Evolutionary conservation across 1,140 invertebrate genomes (phyloP).

Genomic region (Formica selysi): DNA sequence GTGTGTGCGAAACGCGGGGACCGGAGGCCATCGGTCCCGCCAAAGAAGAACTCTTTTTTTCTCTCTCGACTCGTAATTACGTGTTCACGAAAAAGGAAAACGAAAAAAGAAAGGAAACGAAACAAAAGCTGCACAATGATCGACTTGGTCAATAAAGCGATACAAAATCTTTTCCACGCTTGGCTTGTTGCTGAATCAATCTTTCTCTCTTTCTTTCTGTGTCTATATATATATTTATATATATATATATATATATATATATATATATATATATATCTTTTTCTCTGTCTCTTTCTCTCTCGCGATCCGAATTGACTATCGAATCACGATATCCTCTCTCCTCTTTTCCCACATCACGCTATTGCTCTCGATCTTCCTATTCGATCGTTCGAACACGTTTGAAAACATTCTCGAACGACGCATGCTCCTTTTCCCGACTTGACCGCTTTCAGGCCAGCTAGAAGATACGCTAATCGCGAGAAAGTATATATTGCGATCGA

Average conservation of each 20-base stretch:
- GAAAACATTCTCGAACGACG: background rate
- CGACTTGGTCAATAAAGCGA: slow-evolving; percentile 64
- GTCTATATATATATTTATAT: background rate
- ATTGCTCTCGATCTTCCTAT: slow-evolving; percentile 8
- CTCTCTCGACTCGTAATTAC: slow-evolving; percentile 51
- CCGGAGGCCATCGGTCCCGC: slow-evolving; percentile 9
- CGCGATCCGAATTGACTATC: slow-evolving; percentile 1
- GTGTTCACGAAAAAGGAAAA: slow-evolving; percentile 21
- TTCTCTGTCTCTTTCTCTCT: slow-evolving; percentile 63
- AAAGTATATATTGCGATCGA: slow-evolving; percentile 23
- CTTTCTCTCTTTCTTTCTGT: slow-evolving; percentile 19
- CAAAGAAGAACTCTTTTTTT: slow-evolving; percentile 1
- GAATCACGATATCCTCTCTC: background rate
- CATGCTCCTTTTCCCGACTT: slow-evolving; percentile 32
- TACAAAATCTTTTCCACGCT: slow-evolving; percentile 57
- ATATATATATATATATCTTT: slow-evolving; percentile 6
- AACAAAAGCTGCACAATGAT: slow-evolving; percentile 63
- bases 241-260: too few relatives aligned
- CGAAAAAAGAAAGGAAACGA: background rate
- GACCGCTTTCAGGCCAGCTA: slow-evolving; percentile 22
- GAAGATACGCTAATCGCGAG: slow-evolving; percentile 6
- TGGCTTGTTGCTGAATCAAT: slow-evolving; percentile 57
- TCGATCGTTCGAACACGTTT: background rate
- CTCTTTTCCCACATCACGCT: background rate
- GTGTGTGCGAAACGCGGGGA: slow-evolving; percentile 15